Conservation (phyloP, 1,140 invertebrate species). For the Sarcophaga bullata region DNA sequence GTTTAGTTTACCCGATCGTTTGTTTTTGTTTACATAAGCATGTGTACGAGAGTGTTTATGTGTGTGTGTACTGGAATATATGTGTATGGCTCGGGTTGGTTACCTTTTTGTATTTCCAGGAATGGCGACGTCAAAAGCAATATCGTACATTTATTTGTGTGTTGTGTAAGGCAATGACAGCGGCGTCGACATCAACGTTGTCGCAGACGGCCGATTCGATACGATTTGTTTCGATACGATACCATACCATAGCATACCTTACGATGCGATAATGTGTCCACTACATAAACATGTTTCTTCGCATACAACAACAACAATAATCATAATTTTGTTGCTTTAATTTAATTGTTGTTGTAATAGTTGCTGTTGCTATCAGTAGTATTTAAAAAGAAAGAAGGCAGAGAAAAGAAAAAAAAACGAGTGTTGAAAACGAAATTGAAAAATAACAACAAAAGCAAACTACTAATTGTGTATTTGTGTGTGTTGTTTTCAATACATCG, state of each 20-base stretch:
- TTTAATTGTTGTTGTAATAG: too few relatives aligned
- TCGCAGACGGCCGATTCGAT: not conserved
- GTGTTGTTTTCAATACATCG: not conserved
- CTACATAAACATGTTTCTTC: too few relatives aligned
- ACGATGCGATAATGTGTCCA: too few relatives aligned
- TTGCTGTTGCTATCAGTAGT: too few relatives aligned
- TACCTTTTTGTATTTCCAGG: slow-evolving; percentile 38
- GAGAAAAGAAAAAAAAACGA: not conserved
- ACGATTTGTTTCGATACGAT: too few relatives aligned
- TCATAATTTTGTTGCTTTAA: too few relatives aligned
- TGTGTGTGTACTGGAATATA: not conserved
- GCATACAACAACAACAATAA: too few relatives aligned
- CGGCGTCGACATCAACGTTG: not conserved
- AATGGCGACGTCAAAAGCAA: slow-evolving; percentile 34
- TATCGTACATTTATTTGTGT: slow-evolving; percentile 17
- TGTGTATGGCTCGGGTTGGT: slow-evolving; percentile 5
- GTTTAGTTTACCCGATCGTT: not conserved
- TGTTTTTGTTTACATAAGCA: not conserved
- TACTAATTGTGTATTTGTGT: not conserved
- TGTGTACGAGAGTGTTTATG: not conserved
- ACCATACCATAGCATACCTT: too few relatives aligned
- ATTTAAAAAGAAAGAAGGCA: too few relatives aligned
- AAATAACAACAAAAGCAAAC: not conserved
- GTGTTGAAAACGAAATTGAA: slow-evolving; percentile 10
- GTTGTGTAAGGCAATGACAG: not conserved